Evolutionary conservation across 2,888 invertebrate species (phyloP).

Genomic region (Dryobota labecula): DNA sequence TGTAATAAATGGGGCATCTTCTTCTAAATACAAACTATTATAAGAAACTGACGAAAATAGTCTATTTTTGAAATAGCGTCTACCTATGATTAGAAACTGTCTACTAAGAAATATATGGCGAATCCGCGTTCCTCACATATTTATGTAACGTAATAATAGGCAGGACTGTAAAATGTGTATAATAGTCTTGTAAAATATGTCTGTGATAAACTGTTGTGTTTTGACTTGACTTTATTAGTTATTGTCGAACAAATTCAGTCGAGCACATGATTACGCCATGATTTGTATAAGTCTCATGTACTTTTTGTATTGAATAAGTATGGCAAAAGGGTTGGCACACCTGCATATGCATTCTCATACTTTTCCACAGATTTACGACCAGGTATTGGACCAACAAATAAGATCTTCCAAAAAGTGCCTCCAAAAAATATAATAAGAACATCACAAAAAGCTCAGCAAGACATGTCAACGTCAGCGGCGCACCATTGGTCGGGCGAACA

Average conservation of each 20-base stretch:
- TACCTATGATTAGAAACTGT: constrained; percentile 73
- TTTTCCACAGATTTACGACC: constrained; percentile 86
- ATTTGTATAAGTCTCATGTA: constrained; percentile 65
- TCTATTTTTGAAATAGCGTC: constrained; percentile 76
- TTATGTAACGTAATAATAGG: constrained; percentile 57
- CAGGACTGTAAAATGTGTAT: constrained; percentile 31
- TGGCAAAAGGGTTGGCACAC: constrained; percentile 85
- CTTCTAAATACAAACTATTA: constrained; percentile 85
- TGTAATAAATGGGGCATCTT: constrained; percentile 89
- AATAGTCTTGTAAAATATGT: constrained; percentile 48
- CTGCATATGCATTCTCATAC: constrained; percentile 85
- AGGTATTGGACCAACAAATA: constrained; percentile 89
- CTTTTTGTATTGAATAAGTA: constrained; percentile 46
- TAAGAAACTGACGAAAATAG: constrained; percentile 81
- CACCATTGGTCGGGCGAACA: constrained; percentile 88
- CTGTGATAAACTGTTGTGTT: constrained; percentile 48
- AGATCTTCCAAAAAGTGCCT: constrained; percentile 87
- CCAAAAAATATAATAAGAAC: constrained; percentile 89
- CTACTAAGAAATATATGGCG: constrained; percentile 69
- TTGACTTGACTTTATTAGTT: constrained; percentile 50
- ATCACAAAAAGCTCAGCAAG: constrained; percentile 87
- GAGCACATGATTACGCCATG: constrained; percentile 51
- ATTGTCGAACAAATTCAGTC: constrained; percentile 30
- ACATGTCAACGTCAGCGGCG: constrained; percentile 84
- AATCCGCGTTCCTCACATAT: constrained; percentile 70